Evolutionary conservation across 2,113 vertebrate species (phyloP).

Genomic region (Nothocercus julius): DNA sequence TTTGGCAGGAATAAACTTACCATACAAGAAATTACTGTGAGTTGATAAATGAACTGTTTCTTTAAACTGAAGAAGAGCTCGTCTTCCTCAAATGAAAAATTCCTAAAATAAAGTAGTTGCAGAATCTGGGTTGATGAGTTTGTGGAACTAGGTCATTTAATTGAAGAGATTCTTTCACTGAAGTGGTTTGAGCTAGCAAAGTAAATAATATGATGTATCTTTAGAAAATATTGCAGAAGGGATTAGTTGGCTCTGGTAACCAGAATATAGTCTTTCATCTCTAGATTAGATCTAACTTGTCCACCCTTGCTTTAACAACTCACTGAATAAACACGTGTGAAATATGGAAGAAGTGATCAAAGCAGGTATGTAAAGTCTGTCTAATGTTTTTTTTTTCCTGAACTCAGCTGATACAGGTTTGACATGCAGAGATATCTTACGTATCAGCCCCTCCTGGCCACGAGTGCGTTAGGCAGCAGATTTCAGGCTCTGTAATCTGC

Average conservation of each 20-base stretch:
- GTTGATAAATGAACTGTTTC: neutral
- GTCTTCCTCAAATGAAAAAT: neutral
- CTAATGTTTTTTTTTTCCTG: neutral
- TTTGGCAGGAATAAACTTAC: neutral
- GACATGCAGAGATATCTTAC: neutral
- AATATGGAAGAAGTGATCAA: neutral
- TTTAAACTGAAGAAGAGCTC: neutral
- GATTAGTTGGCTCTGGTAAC: neutral
- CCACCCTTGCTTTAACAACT: neutral
- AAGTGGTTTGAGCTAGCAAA: neutral
- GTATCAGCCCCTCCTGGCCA: accelerated
- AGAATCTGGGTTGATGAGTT: neutral
- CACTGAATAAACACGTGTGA: neutral
- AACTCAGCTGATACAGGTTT: neutral
- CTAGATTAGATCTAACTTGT: neutral
- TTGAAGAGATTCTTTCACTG: neutral
- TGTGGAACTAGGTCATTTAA: neutral
- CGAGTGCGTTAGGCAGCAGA: neutral
- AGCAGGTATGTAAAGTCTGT: neutral
- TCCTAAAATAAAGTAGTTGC: neutral
- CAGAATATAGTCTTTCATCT: neutral
- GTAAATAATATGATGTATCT: neutral
- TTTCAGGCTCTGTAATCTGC: neutral
- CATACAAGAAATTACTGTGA: neutral
- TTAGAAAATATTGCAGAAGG: neutral